Percentiles rank a stretch among this genome's conserved stretches.
Conservation (phyloP, 2,888 invertebrate species). For the Diplolepis rosae region DNA sequence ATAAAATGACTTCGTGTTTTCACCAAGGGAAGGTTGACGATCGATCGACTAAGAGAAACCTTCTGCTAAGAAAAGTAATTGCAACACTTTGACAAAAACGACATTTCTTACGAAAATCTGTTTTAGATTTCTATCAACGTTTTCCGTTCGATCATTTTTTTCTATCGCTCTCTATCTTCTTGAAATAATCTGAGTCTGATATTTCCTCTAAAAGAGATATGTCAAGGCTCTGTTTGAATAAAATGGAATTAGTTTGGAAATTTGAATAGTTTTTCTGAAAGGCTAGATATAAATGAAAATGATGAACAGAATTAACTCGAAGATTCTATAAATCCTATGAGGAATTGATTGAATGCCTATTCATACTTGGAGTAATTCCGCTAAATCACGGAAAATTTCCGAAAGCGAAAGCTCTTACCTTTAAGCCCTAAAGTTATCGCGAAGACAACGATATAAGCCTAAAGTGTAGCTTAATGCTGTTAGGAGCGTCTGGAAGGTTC, state of each 20-base stretch:
- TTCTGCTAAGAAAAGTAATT: conserved; percentile 3
- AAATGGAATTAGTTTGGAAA: background rate
- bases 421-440: conserved; percentile 18
- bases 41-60: background rate
- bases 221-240: too few relatives aligned
- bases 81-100: background rate
- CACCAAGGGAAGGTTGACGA: background rate
- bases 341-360: background rate
- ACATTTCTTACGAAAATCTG: conserved; percentile 1
- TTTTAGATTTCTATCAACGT: background rate
- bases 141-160: background rate
- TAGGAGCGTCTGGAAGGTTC: conserved; percentile 66
- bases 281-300: background rate
- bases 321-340: too few relatives aligned
- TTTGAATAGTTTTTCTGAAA: background rate
- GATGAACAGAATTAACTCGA: background rate
- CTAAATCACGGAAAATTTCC: background rate
- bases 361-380: background rate
- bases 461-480: conserved; percentile 64
- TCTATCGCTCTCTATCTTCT: background rate
- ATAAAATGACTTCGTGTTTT: conserved; percentile 7
- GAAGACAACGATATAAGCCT: conserved; percentile 52
- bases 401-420: background rate
- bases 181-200: background rate
- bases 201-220: too few relatives aligned